Conservation (phyloP, 1,140 invertebrate species). For the Probaryconus sp. region DNA sequence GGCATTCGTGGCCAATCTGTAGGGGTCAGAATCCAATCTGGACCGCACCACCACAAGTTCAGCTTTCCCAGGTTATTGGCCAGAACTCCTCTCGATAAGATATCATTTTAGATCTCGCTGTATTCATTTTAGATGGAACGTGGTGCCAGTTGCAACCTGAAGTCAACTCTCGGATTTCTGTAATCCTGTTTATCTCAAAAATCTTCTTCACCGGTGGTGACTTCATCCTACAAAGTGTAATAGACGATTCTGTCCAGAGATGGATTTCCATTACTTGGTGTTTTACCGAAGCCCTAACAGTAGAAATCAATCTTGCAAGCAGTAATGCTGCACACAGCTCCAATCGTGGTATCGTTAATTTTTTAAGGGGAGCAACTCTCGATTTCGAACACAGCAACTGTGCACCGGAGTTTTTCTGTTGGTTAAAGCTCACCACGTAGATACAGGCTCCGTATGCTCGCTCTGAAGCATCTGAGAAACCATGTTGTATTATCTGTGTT, state of each 20-base stretch:
- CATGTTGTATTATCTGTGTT: constrained; percentile 6
- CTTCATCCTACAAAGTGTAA: neutral
- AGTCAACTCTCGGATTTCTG: neutral
- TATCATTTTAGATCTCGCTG: too few species aligned
- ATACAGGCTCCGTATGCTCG: constrained; percentile 13
- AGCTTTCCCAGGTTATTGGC: neutral
- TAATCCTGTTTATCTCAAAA: constrained; percentile 29
- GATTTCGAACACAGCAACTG: constrained; percentile 16
- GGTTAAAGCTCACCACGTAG: neutral
- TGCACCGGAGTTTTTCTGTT: neutral
- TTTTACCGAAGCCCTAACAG: neutral
- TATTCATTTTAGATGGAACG: neutral
- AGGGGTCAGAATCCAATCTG: neutral
- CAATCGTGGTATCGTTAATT: neutral
- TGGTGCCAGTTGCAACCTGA: neutral
- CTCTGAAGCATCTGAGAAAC: constrained; percentile 9
- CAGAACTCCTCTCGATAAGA: neutral
- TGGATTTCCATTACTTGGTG: neutral
- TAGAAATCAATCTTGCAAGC: too few species aligned
- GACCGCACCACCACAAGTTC: neutral
- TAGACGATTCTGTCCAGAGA: constrained; percentile 17
- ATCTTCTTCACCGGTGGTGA: constrained; percentile 40
- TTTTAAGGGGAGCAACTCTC: constrained; percentile 6
- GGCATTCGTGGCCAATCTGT: neutral
- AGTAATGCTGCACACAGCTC: neutral